A percentile compares a stretch with the other conserved stretches of the same genome.
Evolutionary conservation across 2,888 invertebrate genomes (phyloP).

Genomic region (Podotricha telesiphe): DNA sequence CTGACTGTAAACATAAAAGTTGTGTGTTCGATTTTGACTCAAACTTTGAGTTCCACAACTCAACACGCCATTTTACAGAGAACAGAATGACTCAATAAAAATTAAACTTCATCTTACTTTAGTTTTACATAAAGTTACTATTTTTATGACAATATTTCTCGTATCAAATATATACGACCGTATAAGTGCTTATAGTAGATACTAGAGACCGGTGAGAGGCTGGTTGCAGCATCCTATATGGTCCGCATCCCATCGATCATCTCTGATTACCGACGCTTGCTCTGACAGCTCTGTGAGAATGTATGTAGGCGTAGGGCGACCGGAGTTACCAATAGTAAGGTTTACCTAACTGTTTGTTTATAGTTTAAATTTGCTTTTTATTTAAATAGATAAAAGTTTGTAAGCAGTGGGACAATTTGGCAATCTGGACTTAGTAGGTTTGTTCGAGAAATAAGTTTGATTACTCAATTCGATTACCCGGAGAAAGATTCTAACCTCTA

Average conservation of each 20-base stretch:
- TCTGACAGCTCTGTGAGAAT: conserved; percentile 38
- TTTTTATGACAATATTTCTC: neutral
- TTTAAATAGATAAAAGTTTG: too few species aligned
- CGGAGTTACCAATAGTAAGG: conserved; percentile 14
- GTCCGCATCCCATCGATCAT: conserved; percentile 43
- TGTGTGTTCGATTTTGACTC: too few species aligned
- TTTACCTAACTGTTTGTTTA: conserved; percentile 6
- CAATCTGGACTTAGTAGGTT: too few species aligned
- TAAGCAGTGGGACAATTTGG: neutral
- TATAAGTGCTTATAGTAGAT: neutral
- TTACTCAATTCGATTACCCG: too few species aligned
- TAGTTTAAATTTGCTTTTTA: conserved; percentile 6
- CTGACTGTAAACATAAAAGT: too few species aligned
- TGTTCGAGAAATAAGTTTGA: too few species aligned
- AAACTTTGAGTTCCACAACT: too few species aligned
- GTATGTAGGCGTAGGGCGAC: conserved; percentile 33
- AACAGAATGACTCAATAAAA: too few species aligned
- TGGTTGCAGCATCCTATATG: conserved; percentile 33
- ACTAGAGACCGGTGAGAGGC: conserved; percentile 33
- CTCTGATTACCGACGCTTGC: conserved; percentile 38
- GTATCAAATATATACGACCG: neutral
- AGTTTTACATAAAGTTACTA: too few species aligned
- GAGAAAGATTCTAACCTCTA: too few species aligned
- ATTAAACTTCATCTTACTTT: too few species aligned
- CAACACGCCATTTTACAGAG: too few species aligned